Evolutionary conservation across 2,797 vertebrate genomes (phyloP).

Genomic region (Pantherophis vulpinus): DNA sequence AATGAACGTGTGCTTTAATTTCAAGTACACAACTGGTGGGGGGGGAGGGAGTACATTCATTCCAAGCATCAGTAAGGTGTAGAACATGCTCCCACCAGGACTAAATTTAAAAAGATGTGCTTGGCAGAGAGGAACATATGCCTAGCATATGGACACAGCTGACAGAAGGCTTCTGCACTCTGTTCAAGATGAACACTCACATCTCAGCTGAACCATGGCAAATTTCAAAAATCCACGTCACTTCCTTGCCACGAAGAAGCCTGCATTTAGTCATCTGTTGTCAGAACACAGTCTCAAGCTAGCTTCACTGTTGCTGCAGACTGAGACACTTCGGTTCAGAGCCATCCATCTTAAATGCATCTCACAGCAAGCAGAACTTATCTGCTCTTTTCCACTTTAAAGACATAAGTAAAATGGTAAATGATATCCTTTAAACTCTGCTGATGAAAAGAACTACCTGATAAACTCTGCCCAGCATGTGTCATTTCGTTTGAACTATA

Average conservation of each 20-base stretch:
- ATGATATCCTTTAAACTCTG: constrained; percentile 32
- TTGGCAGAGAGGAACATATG: constrained; percentile 72
- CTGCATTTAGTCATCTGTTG: constrained; percentile 65
- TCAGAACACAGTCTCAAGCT: constrained; percentile 41
- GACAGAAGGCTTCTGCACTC: constrained; percentile 70
- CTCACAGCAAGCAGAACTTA: constrained; percentile 26
- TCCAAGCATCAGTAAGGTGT: constrained; percentile 64
- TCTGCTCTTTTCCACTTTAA: background rate
- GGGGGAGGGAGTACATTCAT: constrained; percentile 1
- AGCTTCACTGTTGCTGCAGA: constrained; percentile 20
- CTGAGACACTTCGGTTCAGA: constrained; percentile 39
- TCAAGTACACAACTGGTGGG: constrained; percentile 46
- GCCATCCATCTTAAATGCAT: background rate
- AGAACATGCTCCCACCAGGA: constrained; percentile 72
- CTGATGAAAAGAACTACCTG: constrained; percentile 6
- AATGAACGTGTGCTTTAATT: constrained; percentile 66
- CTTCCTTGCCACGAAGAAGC: constrained; percentile 61
- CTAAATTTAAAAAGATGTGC: constrained; percentile 76
- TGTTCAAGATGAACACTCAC: constrained; percentile 70
- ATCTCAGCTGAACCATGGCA: constrained; percentile 68
- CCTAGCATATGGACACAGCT: constrained; percentile 72
- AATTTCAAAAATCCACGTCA: constrained; percentile 68
- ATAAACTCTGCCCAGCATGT: constrained; percentile 20
- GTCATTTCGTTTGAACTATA: constrained; percentile 41
- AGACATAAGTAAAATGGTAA: constrained; percentile 16